Conservation (phyloP, 1,140 invertebrate species). For the Spodoptera frugiperda region DNA sequence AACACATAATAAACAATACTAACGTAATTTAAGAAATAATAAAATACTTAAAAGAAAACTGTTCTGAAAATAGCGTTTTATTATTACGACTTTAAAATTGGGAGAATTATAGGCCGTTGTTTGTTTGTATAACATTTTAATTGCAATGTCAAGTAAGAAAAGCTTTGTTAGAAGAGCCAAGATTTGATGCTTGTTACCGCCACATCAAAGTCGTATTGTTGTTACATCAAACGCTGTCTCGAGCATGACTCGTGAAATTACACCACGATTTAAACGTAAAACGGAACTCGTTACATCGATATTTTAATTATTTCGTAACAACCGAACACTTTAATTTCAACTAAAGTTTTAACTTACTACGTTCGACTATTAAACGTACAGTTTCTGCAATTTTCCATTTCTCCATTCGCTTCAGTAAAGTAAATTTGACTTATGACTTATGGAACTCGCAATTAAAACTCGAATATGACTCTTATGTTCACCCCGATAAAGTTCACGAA, state of each 20-base stretch:
- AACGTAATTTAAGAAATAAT: no score
- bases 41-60: no score
- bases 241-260: not conserved
- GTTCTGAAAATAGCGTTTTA: no score
- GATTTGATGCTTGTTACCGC: constrained; percentile 1
- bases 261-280: not conserved
- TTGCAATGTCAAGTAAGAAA: not conserved
- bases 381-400: constrained; percentile 23
- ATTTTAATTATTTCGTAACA: constrained; percentile 4
- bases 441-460: not conserved
- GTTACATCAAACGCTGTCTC: not conserved
- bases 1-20: no score
- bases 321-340: constrained; percentile 10
- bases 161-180: not conserved
- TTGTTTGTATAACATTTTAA: no score
- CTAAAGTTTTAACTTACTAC: not conserved
- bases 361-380: constrained; percentile 21
- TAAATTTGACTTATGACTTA: constrained; percentile 11
- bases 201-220: not conserved
- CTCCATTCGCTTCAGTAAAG: constrained; percentile 18
- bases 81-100: no score
- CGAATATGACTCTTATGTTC: constrained; percentile 4
- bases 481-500: not conserved
- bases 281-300: not conserved
- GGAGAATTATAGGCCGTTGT: no score